Base-by-base conservation (phyloP, 1,140 invertebrate species). In the Subanguina moxae region DNA sequence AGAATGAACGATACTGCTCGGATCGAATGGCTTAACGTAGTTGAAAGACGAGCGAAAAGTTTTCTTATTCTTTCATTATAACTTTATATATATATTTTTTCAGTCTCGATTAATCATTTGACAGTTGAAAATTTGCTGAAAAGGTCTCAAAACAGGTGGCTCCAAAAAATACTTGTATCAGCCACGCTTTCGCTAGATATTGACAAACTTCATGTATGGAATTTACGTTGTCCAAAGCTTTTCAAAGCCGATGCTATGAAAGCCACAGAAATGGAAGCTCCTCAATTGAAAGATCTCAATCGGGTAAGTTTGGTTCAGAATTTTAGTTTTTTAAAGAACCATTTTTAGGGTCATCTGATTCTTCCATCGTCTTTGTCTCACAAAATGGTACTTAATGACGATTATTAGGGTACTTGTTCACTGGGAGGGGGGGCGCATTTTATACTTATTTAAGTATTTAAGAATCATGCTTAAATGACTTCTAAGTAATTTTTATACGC, bases 81-180 rank as follows among this genome's bases (percentile, higher is more conserved):
- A 23, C 32, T 38, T 11, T 38, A 38, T 38, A 5, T n/a, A n/a
- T 5, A 38, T 38, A 5, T 5, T 27, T 25, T 56, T 59, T 61
- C 7, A 70, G 48, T 57, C 7, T 56, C 57, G 32, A 43, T 59
- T 13, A 62, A 56, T 15, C 56, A 48, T 43, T 43, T 76, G 21
- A 43, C 57, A 25, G 66, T 78, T 21, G 28, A 32, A 46, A 52
- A 73, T 11, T 58, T 75, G 43, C 46, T 42, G 17, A 48, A 52
- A 23, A 25, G 25, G 27, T 52, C 43, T 30, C 15, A 48, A 42
- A 76, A 76, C 62, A 46, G 52, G 17, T 59, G 61, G 62, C 88
- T 92, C 1, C 93, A 97, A 68, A 97, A 96, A 83, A 84, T 97
- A 7, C 84, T 97, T 11, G 94, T 96, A 80, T 97, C 94, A 13